These are phyloP conservation scores for Heliocidaris tuberculata DNA, from an alignment of 35 echinoderm and acorn worm genomes.

Conservation along the genomic window DNA sequence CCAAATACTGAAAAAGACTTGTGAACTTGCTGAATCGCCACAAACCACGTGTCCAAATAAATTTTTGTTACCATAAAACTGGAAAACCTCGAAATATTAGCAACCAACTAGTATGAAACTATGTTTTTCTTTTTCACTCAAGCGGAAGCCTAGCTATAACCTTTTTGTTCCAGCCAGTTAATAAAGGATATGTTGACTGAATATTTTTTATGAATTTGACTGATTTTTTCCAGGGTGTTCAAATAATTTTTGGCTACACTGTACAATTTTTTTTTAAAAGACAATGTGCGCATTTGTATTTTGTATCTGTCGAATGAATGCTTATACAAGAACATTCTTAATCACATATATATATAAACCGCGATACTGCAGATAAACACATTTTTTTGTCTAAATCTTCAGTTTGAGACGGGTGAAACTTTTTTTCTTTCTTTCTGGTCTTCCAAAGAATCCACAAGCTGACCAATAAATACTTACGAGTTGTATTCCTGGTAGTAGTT, in stretches of 20 bases:
- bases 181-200: neutral
- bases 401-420: no score
- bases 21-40: neutral
- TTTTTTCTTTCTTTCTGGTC: no score
- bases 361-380: no score
- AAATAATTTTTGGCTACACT: neutral
- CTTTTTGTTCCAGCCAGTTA: slow-evolving; percentile 15
- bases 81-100: slow-evolving; percentile 2
- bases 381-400: no score
- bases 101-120: slow-evolving; percentile 6
- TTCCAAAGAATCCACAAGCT: neutral
- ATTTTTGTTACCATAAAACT: slow-evolving; percentile 17
- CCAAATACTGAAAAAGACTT: neutral
- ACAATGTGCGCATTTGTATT: no score
- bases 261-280: neutral
- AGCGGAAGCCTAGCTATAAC: neutral
- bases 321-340: no score
- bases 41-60: neutral
- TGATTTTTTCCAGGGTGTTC: neutral
- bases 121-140: neutral
- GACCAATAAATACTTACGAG: neutral
- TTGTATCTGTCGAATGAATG: no score
- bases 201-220: neutral
- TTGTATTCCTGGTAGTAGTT: slow-evolving; percentile 32
- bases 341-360: no score